Evolutionary conservation across 2,888 invertebrate species (phyloP).

Genomic region (Copidosoma aretas): DNA sequence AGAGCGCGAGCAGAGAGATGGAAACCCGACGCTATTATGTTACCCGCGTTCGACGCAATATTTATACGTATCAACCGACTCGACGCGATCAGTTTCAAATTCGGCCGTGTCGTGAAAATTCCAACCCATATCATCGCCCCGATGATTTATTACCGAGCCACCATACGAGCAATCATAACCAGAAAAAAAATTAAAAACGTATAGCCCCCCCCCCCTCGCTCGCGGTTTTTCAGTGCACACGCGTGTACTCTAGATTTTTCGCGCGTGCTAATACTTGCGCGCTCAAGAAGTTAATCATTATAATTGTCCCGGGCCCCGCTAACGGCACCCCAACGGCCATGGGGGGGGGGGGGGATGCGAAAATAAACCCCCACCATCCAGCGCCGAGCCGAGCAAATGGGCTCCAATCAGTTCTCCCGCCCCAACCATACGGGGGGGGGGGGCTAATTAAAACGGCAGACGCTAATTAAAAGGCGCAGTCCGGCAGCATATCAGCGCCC

Average conservation of each 20-base stretch:
- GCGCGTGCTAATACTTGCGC: background rate
- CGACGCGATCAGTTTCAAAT: too few relatives aligned
- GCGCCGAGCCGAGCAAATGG: background rate
- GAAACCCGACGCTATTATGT: background rate
- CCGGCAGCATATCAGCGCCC: background rate
- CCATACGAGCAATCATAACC: background rate
- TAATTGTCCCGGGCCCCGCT: background rate
- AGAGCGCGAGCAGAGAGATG: background rate
- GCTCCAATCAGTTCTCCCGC: background rate
- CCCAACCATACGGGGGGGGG: too few relatives aligned
- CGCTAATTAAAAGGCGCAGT: background rate
- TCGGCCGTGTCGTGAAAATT: too few relatives aligned
- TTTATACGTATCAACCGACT: too few relatives aligned
- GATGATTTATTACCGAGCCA: too few relatives aligned
- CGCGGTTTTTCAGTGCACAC: too few relatives aligned
- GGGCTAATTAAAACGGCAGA: background rate
- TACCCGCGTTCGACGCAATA: too few relatives aligned
- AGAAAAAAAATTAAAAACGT: background rate
- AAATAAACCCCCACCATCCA: background rate
- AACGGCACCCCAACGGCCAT: background rate
- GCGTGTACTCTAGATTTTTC: too few relatives aligned
- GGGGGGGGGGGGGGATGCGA: background rate
- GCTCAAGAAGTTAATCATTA: background rate
- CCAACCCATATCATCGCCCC: too few relatives aligned
- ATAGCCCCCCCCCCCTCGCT: too few relatives aligned